phyloP scores from a whole-genome alignment of 2,888 invertebrate species.

The Aphrophora alni region DNA sequence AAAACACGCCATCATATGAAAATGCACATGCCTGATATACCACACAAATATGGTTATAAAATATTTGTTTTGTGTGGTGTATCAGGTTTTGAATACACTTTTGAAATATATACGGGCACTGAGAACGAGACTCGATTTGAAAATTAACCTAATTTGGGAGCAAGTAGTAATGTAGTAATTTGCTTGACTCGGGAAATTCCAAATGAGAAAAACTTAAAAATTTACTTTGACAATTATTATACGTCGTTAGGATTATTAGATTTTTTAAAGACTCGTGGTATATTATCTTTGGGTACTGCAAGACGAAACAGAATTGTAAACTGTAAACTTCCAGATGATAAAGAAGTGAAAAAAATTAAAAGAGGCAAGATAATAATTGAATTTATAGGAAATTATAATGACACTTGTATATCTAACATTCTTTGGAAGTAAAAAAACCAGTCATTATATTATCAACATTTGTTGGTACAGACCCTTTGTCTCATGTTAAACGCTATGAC shows the following conservation, averaged over 20 bases:
- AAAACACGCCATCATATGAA: slow-evolving; percentile 48
- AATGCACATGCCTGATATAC: slow-evolving; percentile 32
- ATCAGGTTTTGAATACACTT: slow-evolving; percentile 53
- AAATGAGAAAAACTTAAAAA: slow-evolving; percentile 49
- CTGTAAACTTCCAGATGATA: slow-evolving; percentile 53
- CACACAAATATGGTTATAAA: slow-evolving; percentile 52
- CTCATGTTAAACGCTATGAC: slow-evolving; percentile 43
- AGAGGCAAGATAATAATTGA: not conserved
- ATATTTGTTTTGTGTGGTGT: slow-evolving; percentile 52
- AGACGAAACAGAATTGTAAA: slow-evolving; percentile 52
- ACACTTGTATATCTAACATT: slow-evolving; percentile 30
- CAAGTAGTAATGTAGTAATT: slow-evolving; percentile 53
- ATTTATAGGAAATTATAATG: not conserved
- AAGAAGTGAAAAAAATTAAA: slow-evolving; percentile 30
- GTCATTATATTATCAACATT: slow-evolving; percentile 51
- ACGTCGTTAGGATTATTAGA: slow-evolving; percentile 50
- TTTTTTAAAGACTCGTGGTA: slow-evolving; percentile 51
- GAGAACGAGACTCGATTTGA: slow-evolving; percentile 40
- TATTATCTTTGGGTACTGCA: slow-evolving; percentile 52
- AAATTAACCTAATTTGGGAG: slow-evolving; percentile 50
- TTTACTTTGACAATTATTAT: slow-evolving; percentile 55
- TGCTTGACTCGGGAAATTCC: slow-evolving; percentile 53
- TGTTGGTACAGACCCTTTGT: slow-evolving; percentile 49
- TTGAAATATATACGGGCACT: slow-evolving; percentile 48
- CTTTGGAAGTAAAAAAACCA: slow-evolving; percentile 45